Evolutionary conservation across 2,113 vertebrate genomes (phyloP), one percentile per base, ranked within the genome.

Genomic region (Corapipo altera): DNA sequence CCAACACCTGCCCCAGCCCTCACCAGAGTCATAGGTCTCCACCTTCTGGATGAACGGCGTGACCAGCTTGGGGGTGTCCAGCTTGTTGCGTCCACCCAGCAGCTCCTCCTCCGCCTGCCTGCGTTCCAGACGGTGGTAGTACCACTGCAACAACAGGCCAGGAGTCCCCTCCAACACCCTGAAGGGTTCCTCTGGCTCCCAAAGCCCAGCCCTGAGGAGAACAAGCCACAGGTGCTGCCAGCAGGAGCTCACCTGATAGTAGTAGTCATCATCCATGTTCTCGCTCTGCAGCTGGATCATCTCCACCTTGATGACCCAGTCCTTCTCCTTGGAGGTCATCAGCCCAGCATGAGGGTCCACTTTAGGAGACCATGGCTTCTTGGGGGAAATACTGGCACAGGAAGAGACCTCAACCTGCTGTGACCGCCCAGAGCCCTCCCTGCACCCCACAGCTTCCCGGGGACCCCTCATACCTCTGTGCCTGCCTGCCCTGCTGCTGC

Each of bases 271-370:
- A 88, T 98, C 97, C 1, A 98, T 98, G 66, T 99, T 99, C 91
- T 99, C 98, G 12, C 99, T 99, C 97, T 99, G 99, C 83, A 99
- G 97, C 97, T 99, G 99, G 59, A 99, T 98, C 99, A 99, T 99
- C 93, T 99, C 98, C 81, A 99, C 97, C 78, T 98, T 98, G 64
- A 98, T 96, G 35, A 99, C 99, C 99, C 99, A 99, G 62, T 99
- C 99, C 97, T 99, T 99, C 94, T 99, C 99, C 91, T 99, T 98
- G 24, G 72, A 91, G 0, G 98, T 98, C 99, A 99, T 99, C 58
- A 99, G 95, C 58, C 98, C 98, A 35, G 97, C 98, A 51, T 98
- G 99, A 35, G 98, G 97, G 85, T 99, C 99, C 88, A 84, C 97
- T 78, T 98, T 94, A 59, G 58, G 92, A 78, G 95, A 95, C 89